Evolutionary conservation across 2,888 invertebrate genomes (phyloP).

Genomic region (Augiades crinisus): DNA sequence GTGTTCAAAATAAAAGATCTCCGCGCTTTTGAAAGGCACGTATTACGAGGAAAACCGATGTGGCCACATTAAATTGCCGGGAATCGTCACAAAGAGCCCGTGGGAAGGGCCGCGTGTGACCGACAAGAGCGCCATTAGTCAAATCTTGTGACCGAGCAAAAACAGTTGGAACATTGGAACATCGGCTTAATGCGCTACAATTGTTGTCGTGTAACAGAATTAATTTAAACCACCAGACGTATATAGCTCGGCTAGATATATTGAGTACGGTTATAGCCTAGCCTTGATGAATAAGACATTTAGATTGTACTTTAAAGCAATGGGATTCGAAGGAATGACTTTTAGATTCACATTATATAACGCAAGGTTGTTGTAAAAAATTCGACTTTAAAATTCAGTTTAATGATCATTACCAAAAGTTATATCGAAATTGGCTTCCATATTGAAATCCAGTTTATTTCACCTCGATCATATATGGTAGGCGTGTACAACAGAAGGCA

Average conservation of each 20-base stretch:
- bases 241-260: too few relatives aligned
- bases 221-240: conserved; percentile 27
- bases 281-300: neutral
- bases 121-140: conserved; percentile 66
- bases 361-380: too few relatives aligned
- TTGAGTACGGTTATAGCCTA: too few relatives aligned
- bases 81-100: conserved; percentile 38
- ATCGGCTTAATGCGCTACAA: conserved; percentile 35
- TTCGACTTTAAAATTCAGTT: too few relatives aligned
- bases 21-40: conserved; percentile 35
- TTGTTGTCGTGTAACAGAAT: conserved; percentile 38
- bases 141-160: conserved; percentile 65
- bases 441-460: too few relatives aligned
- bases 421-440: too few relatives aligned
- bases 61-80: conserved; percentile 41
- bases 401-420: too few relatives aligned
- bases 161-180: conserved; percentile 46
- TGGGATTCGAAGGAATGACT: too few relatives aligned
- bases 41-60: conserved; percentile 33
- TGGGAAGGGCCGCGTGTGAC: conserved; percentile 57
- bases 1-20: conserved; percentile 35
- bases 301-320: neutral
- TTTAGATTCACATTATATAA: too few relatives aligned
- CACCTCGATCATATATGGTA: too few relatives aligned
- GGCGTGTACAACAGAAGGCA: too few relatives aligned